A percentile compares a stretch with the other conserved stretches of the same genome.
These are phyloP conservation scores for Hirundo rustica DNA, from an alignment of 2,797 vertebrate species.

Conservation along the genomic window DNA sequence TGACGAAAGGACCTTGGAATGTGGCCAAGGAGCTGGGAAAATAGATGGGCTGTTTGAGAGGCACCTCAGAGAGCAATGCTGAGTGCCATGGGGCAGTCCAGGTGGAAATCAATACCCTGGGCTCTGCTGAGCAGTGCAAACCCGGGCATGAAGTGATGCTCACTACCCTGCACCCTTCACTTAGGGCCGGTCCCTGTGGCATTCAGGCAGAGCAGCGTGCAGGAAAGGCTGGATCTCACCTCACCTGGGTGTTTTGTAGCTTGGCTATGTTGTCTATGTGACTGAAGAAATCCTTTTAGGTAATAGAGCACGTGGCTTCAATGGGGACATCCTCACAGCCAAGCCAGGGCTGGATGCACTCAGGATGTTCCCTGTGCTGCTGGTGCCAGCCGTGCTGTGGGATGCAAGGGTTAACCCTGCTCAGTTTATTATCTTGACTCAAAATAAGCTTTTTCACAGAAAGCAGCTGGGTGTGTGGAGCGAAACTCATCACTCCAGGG, in stretches of 20 bases:
- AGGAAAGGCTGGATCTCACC: not conserved
- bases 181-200: rapidly evolving
- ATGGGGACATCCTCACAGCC: rapidly evolving
- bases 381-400: rapidly evolving
- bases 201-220: rapidly evolving
- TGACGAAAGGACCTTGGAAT: not conserved
- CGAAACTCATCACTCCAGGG: not conserved
- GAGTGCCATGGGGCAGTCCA: rapidly evolving
- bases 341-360: not conserved
- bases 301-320: not conserved
- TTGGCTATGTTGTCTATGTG: not conserved
- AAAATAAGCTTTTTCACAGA: not conserved
- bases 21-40: not conserved
- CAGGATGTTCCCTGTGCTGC: not conserved
- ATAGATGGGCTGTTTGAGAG: not conserved
- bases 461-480: not conserved
- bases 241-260: not conserved
- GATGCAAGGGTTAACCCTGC: not conserved
- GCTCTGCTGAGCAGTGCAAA: rapidly evolving
- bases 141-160: not conserved
- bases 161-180: not conserved
- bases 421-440: not conserved
- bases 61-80: not conserved
- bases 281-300: not conserved
- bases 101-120: not conserved